phyloP scores from a whole-genome alignment of 2,113 vertebrate species.

The Phylloscopus whistleri region DNA sequence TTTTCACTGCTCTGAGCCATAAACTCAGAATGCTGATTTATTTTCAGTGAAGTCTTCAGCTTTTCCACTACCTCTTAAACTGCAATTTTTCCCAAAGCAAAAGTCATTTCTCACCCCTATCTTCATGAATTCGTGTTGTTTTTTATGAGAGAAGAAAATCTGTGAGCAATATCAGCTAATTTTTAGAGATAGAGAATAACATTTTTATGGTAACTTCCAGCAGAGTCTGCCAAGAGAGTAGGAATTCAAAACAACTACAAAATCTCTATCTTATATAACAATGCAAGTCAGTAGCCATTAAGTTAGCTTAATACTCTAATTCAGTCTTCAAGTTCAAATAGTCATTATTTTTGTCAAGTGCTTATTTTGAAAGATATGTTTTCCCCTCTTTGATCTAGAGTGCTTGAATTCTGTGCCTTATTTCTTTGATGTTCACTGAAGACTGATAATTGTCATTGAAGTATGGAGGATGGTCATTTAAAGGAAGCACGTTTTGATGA shows the following conservation, averaged over 20 bases:
- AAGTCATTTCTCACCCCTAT: neutral
- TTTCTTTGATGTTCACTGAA: constrained; percentile 7
- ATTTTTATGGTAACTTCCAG: neutral
- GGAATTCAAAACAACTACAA: neutral
- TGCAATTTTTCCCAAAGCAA: constrained; percentile 18
- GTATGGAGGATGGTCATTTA: neutral
- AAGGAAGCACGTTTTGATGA: neutral
- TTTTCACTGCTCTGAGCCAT: constrained; percentile 24
- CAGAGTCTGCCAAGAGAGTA: neutral
- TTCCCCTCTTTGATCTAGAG: neutral
- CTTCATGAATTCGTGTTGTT: neutral
- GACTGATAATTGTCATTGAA: neutral
- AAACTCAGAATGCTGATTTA: constrained; percentile 10
- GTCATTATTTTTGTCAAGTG: constrained; percentile 14
- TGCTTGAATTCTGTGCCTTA: neutral
- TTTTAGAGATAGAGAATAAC: neutral
- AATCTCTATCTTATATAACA: neutral
- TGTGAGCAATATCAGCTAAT: constrained; percentile 12
- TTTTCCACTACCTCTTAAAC: neutral
- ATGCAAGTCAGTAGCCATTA: neutral
- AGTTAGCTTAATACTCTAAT: neutral
- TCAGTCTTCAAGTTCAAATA: constrained; percentile 16
- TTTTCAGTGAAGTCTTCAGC: constrained; percentile 14
- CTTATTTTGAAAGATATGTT: constrained; percentile 23
- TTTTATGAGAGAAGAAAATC: constrained; percentile 1